Conservation (phyloP, 2,797 vertebrate species). For the Anas bernieri region DNA sequence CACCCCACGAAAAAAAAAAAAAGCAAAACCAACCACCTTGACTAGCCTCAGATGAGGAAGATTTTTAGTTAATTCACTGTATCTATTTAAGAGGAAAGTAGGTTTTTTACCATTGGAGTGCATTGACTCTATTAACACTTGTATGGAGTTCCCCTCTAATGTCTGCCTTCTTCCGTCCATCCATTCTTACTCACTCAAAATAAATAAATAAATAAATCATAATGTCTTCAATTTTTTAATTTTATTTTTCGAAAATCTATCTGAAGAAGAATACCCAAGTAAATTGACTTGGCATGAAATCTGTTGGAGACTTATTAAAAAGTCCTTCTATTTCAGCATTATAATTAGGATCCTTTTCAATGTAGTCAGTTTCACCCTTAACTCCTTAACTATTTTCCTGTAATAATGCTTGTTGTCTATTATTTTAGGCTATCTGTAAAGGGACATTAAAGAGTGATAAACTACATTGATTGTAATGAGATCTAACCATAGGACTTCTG, state of each 20-base stretch:
- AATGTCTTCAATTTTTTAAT: too few species aligned
- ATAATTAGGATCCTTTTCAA: background rate
- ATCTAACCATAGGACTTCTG: background rate
- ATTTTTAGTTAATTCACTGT: conserved; percentile 58
- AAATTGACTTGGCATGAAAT: background rate
- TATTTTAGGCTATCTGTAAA: background rate
- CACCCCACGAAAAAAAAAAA: background rate
- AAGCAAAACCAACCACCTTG: background rate
- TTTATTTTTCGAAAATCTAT: background rate
- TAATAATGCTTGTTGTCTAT: background rate
- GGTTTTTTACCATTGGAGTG: background rate
- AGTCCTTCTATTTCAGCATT: background rate
- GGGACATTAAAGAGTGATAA: background rate
- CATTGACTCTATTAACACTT: background rate
- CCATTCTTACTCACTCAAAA: too few species aligned
- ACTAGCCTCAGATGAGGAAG: background rate
- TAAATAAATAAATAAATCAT: too few species aligned
- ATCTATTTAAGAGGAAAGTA: conserved; percentile 1
- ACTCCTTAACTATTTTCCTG: background rate
- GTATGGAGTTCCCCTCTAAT: background rate
- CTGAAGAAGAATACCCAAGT: background rate
- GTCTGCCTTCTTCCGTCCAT: background rate
- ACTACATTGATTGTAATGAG: background rate
- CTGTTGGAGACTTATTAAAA: background rate
- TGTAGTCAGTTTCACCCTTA: background rate